These are phyloP conservation scores for Rafetus swinhoei DNA, from an alignment of 2,113 vertebrate genomes.

Conservation along the genomic window DNA sequence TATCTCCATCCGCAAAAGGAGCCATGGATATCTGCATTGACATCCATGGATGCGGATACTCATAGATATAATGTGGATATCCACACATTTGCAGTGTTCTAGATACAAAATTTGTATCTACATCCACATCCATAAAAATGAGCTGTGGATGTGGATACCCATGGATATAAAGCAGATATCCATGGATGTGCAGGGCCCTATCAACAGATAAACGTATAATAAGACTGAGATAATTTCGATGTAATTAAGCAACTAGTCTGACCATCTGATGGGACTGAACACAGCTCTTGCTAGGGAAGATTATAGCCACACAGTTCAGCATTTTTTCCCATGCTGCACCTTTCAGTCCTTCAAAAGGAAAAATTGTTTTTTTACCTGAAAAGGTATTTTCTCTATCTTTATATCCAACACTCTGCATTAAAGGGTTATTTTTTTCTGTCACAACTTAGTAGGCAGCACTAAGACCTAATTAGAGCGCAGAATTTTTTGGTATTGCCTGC, in stretches of 20 bases:
- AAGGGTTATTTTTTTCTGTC: neutral
- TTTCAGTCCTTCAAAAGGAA: neutral
- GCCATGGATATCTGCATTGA: too few species aligned
- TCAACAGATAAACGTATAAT: neutral
- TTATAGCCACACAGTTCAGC: neutral
- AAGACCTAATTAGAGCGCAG: neutral
- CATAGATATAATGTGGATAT: too few species aligned
- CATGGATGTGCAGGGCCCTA: too few species aligned
- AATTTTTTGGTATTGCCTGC: neutral
- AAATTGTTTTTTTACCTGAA: constrained; percentile 6
- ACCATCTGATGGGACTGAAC: neutral
- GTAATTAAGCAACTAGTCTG: neutral
- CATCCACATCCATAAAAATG: too few species aligned
- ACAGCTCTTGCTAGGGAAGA: neutral
- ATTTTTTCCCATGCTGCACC: neutral
- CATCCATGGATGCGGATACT: too few species aligned
- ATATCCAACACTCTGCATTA: neutral
- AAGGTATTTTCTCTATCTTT: neutral
- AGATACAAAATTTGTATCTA: too few species aligned
- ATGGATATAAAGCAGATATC: too few species aligned
- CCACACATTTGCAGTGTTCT: too few species aligned
- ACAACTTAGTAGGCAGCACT: neutral
- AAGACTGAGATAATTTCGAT: neutral
- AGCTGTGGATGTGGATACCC: too few species aligned
- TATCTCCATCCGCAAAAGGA: too few species aligned